Percentiles rank a stretch among this genome's conserved stretches.
Evolutionary conservation across 1,140 invertebrate genomes (phyloP).

Genomic region (Tribolium madens): DNA sequence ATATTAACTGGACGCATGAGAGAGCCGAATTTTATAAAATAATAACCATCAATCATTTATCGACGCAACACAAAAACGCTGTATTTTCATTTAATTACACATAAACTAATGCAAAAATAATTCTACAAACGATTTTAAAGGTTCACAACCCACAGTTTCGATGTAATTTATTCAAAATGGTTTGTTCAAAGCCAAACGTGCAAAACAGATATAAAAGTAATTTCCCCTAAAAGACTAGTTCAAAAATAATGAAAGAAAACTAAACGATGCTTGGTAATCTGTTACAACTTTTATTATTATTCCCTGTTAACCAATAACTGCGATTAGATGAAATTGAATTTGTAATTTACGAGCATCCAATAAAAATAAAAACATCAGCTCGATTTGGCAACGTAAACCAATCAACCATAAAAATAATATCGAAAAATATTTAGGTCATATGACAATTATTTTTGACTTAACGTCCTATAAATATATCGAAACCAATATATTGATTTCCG

Average conservation of each 20-base stretch:
- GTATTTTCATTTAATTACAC: constrained; percentile 5
- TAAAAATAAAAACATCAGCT: neutral
- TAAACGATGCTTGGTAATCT: neutral
- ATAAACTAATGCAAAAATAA: neutral
- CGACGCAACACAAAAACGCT: neutral
- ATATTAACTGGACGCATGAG: constrained; percentile 5
- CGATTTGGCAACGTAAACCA: neutral
- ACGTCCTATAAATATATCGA: neutral
- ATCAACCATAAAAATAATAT: neutral
- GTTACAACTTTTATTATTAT: neutral
- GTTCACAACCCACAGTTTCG: too few species aligned
- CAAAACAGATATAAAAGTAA: too few species aligned
- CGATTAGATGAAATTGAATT: neutral
- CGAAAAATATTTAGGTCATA: neutral
- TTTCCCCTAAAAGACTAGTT: too few species aligned
- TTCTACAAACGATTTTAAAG: neutral
- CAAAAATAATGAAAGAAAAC: neutral
- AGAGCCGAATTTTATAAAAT: neutral
- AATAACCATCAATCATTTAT: constrained; percentile 15
- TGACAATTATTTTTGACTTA: neutral
- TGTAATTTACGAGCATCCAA: neutral
- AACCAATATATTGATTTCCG: neutral
- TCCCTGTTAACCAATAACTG: neutral
- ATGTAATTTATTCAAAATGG: too few species aligned
- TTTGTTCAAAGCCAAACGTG: too few species aligned